Percentiles rank a stretch among this genome's conserved stretches.
These are phyloP conservation scores for Corythaixoides concolor DNA, from an alignment of 2,113 vertebrate species.

Conservation along the genomic window DNA sequence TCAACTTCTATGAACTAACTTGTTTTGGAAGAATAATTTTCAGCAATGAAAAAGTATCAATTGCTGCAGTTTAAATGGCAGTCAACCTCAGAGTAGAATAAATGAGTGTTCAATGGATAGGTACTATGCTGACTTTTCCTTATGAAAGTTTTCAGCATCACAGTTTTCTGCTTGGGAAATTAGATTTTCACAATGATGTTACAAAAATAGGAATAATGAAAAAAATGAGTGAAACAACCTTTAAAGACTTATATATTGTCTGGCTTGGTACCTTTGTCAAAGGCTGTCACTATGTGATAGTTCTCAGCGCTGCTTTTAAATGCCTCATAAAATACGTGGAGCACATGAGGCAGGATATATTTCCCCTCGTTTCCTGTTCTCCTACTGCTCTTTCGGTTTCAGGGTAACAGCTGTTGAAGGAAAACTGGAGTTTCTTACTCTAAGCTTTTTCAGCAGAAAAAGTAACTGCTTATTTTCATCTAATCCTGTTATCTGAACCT, in stretches of 20 bases:
- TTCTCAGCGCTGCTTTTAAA: background rate
- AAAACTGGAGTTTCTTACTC: background rate
- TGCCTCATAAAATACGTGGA: background rate
- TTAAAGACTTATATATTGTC: background rate
- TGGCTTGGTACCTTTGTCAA: background rate
- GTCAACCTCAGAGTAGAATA: background rate
- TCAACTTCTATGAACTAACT: background rate
- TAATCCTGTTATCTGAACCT: slow-evolving; percentile 33
- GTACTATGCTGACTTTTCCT: background rate
- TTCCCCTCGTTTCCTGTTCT: background rate
- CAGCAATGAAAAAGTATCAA: background rate
- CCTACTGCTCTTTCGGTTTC: background rate
- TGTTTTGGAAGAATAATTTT: background rate
- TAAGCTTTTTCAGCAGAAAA: slow-evolving; percentile 35
- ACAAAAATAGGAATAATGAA: background rate
- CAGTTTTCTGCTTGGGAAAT: background rate
- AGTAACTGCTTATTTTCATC: background rate
- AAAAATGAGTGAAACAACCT: background rate
- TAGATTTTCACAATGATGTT: background rate
- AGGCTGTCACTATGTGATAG: background rate
- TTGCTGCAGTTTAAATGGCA: background rate
- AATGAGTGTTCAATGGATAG: background rate
- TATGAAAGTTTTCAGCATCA: background rate
- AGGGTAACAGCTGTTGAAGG: background rate
- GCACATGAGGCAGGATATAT: background rate